These are phyloP conservation scores for Colius striatus DNA, from an alignment of 2,113 vertebrate species.

Conservation along the genomic window DNA sequence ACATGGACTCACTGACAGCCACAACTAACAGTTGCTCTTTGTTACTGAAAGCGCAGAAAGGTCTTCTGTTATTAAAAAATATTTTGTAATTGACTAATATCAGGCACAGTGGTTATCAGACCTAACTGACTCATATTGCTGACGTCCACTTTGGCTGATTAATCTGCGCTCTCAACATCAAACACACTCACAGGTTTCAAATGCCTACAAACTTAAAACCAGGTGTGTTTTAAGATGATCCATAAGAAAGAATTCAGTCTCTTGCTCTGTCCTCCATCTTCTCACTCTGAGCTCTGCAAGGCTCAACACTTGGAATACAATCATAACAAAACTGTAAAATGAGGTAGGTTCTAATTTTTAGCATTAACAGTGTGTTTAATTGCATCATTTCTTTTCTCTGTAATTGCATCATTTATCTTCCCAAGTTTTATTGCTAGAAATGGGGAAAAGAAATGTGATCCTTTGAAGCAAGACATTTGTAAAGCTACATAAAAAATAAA, in stretches of 20 bases:
- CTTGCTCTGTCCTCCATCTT: background rate
- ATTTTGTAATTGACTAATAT: slow-evolving; percentile 6
- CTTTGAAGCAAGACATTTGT: background rate
- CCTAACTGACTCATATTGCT: background rate
- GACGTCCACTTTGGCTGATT: slow-evolving; percentile 26
- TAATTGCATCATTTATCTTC: background rate
- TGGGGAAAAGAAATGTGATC: background rate
- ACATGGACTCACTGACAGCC: background rate
- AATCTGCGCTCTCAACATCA: background rate
- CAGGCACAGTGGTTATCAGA: slow-evolving; percentile 23
- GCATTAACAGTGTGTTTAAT: background rate
- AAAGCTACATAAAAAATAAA: background rate
- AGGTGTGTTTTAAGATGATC: background rate
- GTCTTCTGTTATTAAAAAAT: background rate
- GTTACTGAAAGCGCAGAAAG: background rate
- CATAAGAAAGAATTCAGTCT: background rate
- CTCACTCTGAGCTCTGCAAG: background rate
- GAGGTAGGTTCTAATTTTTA: background rate
- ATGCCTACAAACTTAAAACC: background rate
- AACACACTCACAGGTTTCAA: background rate
- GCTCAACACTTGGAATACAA: background rate
- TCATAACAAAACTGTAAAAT: background rate
- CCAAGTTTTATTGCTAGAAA: background rate
- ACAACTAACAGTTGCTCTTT: background rate
- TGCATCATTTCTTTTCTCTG: background rate